These are phyloP conservation scores for Clinocottus analis DNA, from an alignment of 2,113 vertebrate genomes.

Conservation along the genomic window DNA sequence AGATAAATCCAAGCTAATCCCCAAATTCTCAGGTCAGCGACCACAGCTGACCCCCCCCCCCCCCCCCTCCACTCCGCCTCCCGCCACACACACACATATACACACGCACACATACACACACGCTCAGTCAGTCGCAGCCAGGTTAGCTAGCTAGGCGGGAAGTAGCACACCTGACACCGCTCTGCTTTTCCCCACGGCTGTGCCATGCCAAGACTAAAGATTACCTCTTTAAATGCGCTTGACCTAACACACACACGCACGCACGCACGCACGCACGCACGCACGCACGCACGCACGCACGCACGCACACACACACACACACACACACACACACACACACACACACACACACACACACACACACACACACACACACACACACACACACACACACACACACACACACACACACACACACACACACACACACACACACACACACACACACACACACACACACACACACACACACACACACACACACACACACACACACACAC, in stretches of 20 bases:
- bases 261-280: not conserved
- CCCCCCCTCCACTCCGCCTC: too few species aligned
- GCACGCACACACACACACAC: not conserved
- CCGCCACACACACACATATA: conserved; percentile 29
- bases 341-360: not conserved
- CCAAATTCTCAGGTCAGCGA: conserved; percentile 60
- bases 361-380: not conserved
- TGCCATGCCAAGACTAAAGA: conserved; percentile 54
- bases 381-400: not conserved
- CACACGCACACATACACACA: conserved; percentile 10
- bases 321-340: not conserved
- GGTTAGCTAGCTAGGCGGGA: conserved; percentile 37
- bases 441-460: not conserved
- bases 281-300: not conserved
- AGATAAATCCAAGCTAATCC: conserved; percentile 57
- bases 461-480: not conserved
- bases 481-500: not conserved
- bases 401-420: not conserved
- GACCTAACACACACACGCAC: conserved; percentile 23
- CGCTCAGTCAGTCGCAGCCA: conserved; percentile 19
- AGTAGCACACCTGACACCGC: conserved; percentile 71
- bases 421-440: not conserved
- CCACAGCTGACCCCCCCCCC: conserved; percentile 69
- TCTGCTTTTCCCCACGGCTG: conserved; percentile 44
- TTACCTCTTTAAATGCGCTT: conserved; percentile 38